Base-by-base conservation (phyloP, 2,888 invertebrate species). In the Sycophila texana region DNA sequence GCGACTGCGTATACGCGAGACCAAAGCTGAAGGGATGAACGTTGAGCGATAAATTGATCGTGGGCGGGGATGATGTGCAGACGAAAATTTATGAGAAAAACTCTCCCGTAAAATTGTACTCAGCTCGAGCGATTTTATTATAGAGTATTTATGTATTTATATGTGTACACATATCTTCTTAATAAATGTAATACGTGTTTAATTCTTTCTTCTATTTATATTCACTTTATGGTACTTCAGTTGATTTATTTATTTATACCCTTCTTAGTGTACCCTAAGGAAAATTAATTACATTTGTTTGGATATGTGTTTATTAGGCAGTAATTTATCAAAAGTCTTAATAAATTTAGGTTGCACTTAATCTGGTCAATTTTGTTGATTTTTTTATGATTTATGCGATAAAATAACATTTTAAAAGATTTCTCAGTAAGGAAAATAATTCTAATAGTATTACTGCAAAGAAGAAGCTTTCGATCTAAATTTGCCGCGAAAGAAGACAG, bases 131-230 rank as follows among this genome's bases (percentile, higher is more conserved):
- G 83, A 86, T 88, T 88, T 87, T 86, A 87, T 86, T 86, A 86
- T 86, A 85, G 85, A 84, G 86, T 88, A 87, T 88, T 87, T 88
- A 87, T 88, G 87, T 88, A 88, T 87, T 88, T 88, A 88, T 88
- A 88, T 88, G 88, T 88, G 87, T 88, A 87, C 84, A 88, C 88
- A 88, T 88, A 88, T 88, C 88, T 85, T 87, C 82, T 83, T 85
- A 88, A 88, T 88, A 88, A 88, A 88, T 87, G 87, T 88, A 87
- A 86, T 88, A 88, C 84, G 87, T 88, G 87, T 88, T 88, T 87
- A 81, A 88, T 65, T 18, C 5, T 55, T 14, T 14, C 22, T 57
- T 47, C 22, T 67, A n/a, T n/a, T n/a, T n/a, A n/a, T 55, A 51
- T 67, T 57, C 20, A 47, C 51, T 63, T 63, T 30, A 30, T 39